Base-by-base conservation (phyloP, 2,797 vertebrate species). In the Phoxinus dragarum region DNA sequence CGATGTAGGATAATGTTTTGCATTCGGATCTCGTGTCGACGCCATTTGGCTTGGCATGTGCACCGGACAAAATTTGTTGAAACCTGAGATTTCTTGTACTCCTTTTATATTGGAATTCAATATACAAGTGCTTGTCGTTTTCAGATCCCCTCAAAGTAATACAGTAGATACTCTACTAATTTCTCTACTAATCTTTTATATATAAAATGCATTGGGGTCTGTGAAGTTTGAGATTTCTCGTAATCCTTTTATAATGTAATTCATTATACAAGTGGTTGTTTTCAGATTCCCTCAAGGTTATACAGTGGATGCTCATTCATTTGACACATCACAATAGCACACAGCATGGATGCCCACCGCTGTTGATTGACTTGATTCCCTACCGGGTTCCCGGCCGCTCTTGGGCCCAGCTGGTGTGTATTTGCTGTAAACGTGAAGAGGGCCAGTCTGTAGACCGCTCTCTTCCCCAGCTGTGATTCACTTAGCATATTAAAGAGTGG, bases 401-500 rank as follows among this genome's bases (percentile, higher is more conserved):
- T 44, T n/a, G 23, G 85, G 81, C 84, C 86, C 89, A 89, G 90
- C 89, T 91, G 90, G 84, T 86, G 85, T 87, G 86, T 91, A 77
- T 89, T 90, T 88, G 86, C 85, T 88, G 82, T 88, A 90, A 91
- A 91, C 61, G 74, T 49, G 82, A 44, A 77, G 82, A 81, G 52
- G 23, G 76, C 40, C 52, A 6, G 40, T 59, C 84, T 86, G 87
- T 76, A 86, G 86, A 88, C 34, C 49, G 21, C 23, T 42, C 84
- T 87, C 74, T 84, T 78, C 52, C 84, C 84, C 88, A 90, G 86
- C 90, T 88, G 89, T 87, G 88, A 88, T 85, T 90, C 86, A 89
- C 89, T 90, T 90, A 88, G 86, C 90, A 90, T 89, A 90, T 88
- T 88, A 90, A 89, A 90, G 87, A 88, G 85, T 77, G 84, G 86